phyloP scores from a whole-genome alignment of 2,113 vertebrate genomes.

The Physeter macrocephalus region DNA sequence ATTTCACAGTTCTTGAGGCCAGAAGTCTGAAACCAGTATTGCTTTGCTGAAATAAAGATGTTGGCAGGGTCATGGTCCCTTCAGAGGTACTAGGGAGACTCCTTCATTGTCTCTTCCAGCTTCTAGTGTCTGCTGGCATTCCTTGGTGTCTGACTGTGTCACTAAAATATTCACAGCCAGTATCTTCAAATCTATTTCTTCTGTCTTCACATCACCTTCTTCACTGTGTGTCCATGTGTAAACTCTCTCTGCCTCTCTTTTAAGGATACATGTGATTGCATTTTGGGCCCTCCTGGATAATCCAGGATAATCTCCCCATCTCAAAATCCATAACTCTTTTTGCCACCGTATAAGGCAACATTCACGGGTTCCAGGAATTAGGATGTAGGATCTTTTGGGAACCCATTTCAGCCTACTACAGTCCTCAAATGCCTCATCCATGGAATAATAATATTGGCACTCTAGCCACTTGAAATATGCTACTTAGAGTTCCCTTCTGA shows the following conservation, averaged over 20 bases:
- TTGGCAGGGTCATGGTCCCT: rapidly evolving
- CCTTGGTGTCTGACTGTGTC: not conserved
- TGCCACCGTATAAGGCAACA: not conserved
- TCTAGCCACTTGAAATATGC: not conserved
- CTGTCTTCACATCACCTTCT: not conserved
- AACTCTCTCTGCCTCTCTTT: not conserved
- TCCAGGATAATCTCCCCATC: too few relatives aligned
- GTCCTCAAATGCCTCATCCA: not conserved
- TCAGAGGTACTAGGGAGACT: not conserved
- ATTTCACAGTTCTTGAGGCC: not conserved
- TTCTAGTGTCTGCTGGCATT: not conserved
- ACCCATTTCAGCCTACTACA: not conserved
- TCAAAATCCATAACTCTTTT: not conserved
- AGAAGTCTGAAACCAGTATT: not conserved
- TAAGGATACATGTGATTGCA: not conserved
- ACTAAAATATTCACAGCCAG: not conserved
- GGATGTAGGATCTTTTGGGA: not conserved
- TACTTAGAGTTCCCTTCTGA: not conserved
- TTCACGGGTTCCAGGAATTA: not conserved
- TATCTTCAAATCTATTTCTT: not conserved
- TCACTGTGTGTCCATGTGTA: not conserved
- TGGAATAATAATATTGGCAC: not conserved
- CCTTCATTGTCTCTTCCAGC: too few relatives aligned
- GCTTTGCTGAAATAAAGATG: not conserved
- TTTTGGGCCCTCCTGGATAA: not conserved